Evolutionary conservation across 2,113 vertebrate species (phyloP).

Genomic region (Erpornis zantholeuca): DNA sequence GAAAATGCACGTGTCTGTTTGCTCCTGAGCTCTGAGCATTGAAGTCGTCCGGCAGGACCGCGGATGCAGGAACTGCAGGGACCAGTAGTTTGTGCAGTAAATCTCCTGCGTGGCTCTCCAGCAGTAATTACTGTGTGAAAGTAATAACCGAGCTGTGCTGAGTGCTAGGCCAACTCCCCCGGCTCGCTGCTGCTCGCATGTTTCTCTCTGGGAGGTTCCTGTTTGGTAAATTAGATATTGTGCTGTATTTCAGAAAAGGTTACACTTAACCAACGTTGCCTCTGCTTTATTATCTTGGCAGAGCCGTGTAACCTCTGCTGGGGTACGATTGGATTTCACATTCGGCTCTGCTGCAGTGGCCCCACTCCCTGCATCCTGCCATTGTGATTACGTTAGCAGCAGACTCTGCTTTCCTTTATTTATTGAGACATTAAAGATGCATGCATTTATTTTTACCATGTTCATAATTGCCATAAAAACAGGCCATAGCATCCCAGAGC

Average conservation of each 20-base stretch:
- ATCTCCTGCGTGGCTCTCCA: slow-evolving; percentile 54
- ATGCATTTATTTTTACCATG: slow-evolving; percentile 59
- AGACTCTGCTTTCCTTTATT: slow-evolving; percentile 54
- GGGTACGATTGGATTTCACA: slow-evolving; percentile 35
- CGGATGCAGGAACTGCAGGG: slow-evolving; percentile 35
- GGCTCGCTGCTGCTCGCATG: slow-evolving; percentile 45
- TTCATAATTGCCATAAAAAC: slow-evolving; percentile 58
- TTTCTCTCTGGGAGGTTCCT: slow-evolving; percentile 48
- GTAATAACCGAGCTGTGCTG: slow-evolving; percentile 49
- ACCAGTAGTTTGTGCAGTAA: slow-evolving; percentile 33
- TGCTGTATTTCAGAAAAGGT: slow-evolving; percentile 66
- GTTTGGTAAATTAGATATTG: slow-evolving; percentile 68
- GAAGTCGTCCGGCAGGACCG: background rate
- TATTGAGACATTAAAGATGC: slow-evolving; percentile 64
- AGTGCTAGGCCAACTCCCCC: slow-evolving; percentile 20
- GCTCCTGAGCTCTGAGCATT: background rate
- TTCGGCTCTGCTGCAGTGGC: background rate
- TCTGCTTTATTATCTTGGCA: slow-evolving; percentile 60
- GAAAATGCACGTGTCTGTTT: background rate
- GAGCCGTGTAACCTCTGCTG: slow-evolving; percentile 25
- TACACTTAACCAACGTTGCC: slow-evolving; percentile 43
- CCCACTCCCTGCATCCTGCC: slow-evolving; percentile 21
- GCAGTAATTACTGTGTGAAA: slow-evolving; percentile 69
- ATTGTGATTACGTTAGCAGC: slow-evolving; percentile 52
- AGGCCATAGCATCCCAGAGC: background rate